These are phyloP conservation scores for Salarias fasciatus DNA, from an alignment of 2,797 vertebrate species.

Conservation along the genomic window DNA sequence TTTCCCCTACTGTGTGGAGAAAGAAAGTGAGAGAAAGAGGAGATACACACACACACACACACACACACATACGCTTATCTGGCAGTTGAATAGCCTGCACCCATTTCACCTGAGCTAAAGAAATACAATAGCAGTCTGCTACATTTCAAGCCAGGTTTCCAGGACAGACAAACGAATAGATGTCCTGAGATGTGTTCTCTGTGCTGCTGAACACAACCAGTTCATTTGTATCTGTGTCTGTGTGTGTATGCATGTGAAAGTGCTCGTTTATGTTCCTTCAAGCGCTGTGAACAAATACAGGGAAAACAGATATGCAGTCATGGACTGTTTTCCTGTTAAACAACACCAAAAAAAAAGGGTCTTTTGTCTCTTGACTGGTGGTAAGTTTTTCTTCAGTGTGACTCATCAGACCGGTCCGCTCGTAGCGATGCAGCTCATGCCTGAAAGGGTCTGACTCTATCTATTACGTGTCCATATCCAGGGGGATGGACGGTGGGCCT, in stretches of 20 bases:
- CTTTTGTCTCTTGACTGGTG: constrained; percentile 16
- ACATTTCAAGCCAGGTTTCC: constrained; percentile 59
- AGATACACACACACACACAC: constrained; percentile 1
- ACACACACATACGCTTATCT: background rate
- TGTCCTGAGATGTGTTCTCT: constrained; percentile 36
- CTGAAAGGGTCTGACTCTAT: constrained; percentile 44
- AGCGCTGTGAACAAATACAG: background rate
- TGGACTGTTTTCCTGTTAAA: constrained; percentile 7
- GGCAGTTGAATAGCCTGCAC: constrained; percentile 50
- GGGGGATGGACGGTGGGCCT: constrained; percentile 22
- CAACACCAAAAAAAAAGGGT: constrained; percentile 3
- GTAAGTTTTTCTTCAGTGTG: constrained; percentile 20
- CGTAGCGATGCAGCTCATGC: constrained; percentile 23
- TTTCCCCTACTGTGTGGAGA: constrained; percentile 58
- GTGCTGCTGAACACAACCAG: constrained; percentile 19
- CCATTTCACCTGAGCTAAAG: constrained; percentile 58
- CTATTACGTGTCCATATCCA: constrained; percentile 27
- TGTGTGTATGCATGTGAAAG: constrained; percentile 8
- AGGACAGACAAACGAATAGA: constrained; percentile 44
- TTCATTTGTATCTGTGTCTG: constrained; percentile 28
- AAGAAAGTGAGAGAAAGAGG: constrained; percentile 33
- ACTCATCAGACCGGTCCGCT: constrained; percentile 33
- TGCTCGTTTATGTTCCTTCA: constrained; percentile 3
- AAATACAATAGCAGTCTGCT: constrained; percentile 62
- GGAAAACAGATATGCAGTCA: background rate